phyloP scores from a whole-genome alignment of 2,888 invertebrate genomes.

The Eupsilia transversa region DNA sequence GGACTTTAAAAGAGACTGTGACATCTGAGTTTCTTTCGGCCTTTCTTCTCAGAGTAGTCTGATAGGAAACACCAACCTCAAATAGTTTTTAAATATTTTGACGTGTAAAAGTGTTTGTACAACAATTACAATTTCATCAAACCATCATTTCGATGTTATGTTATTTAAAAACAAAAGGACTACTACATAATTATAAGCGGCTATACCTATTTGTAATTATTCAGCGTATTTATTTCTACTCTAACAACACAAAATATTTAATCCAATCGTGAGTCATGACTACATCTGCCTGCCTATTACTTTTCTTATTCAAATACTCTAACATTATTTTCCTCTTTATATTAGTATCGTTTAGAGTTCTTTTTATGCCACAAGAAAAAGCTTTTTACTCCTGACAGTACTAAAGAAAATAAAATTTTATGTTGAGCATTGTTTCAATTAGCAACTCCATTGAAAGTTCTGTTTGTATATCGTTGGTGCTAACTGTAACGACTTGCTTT shows the following conservation, averaged over 20 bases:
- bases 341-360: conserved; percentile 37
- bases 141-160: no score
- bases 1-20: no score
- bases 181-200: not conserved
- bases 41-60: no score
- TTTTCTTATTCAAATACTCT: conserved; percentile 41
- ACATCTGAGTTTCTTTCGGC: no score
- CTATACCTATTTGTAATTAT: not conserved
- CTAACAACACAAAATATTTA: conserved; percentile 18
- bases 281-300: conserved; percentile 5
- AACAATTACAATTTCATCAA: no score
- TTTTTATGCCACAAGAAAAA: conserved; percentile 50
- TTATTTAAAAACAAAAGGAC: not conserved
- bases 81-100: no score
- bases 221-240: not conserved
- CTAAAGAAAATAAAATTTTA: conserved; percentile 50
- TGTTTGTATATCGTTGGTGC: conserved; percentile 21
- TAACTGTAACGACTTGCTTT: conserved; percentile 1
- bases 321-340: conserved; percentile 40
- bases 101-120: no score
- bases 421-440: conserved; percentile 52
- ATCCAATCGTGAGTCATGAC: conserved; percentile 8
- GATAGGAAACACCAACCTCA: no score
- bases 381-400: conserved; percentile 40
- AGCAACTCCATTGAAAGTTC: conserved; percentile 24